These are phyloP conservation scores for Cremastobaeus sp. DNA, from an alignment of 2,888 invertebrate species.

Conservation along the genomic window DNA sequence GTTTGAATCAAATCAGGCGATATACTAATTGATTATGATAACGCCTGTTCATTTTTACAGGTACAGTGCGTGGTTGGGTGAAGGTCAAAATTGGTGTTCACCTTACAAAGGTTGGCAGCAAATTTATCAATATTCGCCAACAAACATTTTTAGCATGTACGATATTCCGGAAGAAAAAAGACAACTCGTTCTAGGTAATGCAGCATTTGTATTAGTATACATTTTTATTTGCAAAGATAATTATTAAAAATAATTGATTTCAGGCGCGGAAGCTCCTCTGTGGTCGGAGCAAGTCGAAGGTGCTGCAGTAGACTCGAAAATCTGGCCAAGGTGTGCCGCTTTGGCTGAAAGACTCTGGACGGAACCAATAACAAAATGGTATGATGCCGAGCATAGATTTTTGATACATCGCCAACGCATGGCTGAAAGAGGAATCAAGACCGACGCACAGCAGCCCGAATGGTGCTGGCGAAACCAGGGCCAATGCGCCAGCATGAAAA, in stretches of 20 bases:
- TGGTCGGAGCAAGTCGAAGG: slow-evolving; percentile 92
- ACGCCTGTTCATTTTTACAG: background rate
- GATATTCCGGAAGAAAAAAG: background rate
- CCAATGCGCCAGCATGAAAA: slow-evolving; percentile 81
- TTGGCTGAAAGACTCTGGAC: slow-evolving; percentile 91
- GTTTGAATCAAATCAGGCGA: background rate
- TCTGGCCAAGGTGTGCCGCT: slow-evolving; percentile 92
- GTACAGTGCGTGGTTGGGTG: slow-evolving; percentile 83
- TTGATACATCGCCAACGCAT: background rate
- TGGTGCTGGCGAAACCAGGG: slow-evolving; percentile 92
- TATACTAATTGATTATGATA: background rate
- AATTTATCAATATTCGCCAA: slow-evolving; percentile 88
- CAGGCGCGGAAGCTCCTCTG: slow-evolving; percentile 84
- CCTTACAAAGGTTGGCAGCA: slow-evolving; percentile 95
- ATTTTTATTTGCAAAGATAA: too few species aligned
- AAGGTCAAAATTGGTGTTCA: slow-evolving; percentile 93
- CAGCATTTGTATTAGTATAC: too few species aligned
- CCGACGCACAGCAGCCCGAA: slow-evolving; percentile 88
- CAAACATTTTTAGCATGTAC: slow-evolving; percentile 78
- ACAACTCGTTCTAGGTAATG: slow-evolving; percentile 13
- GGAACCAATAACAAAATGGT: slow-evolving; percentile 82
- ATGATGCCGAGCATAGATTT: slow-evolving; percentile 15
- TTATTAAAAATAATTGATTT: too few species aligned
- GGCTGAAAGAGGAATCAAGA: slow-evolving; percentile 67
- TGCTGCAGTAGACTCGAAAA: slow-evolving; percentile 83